Evolutionary conservation across 2,797 vertebrate species (phyloP).

Genomic region (Acridotheres tristis): DNA sequence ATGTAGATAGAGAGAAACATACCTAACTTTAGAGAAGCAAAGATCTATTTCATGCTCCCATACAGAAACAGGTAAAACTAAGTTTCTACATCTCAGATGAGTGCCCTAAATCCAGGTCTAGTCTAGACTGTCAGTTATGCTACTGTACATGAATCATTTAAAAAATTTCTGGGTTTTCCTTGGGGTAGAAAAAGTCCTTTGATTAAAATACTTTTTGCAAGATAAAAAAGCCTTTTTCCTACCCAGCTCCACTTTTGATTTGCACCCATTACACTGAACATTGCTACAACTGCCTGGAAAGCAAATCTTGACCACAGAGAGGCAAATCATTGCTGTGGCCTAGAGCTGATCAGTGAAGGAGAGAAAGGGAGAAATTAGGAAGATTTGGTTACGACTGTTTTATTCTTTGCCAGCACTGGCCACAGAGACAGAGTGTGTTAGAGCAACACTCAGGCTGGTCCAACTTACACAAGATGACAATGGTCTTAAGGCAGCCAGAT

Average conservation of each 20-base stretch:
- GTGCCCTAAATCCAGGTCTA: not conserved
- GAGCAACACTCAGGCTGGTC: not conserved
- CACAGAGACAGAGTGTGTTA: fast-evolving
- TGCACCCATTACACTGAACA: not conserved
- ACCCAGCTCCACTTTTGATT: not conserved
- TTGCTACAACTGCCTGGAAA: not conserved
- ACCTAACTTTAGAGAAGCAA: not conserved
- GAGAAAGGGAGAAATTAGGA: not conserved
- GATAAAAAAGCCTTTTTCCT: not conserved
- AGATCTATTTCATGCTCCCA: not conserved
- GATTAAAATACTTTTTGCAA: not conserved
- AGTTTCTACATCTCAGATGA: fast-evolving
- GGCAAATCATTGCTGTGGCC: not conserved
- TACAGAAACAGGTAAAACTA: not conserved
- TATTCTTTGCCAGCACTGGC: not conserved
- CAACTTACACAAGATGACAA: not conserved
- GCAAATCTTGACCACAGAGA: not conserved
- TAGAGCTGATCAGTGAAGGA: not conserved
- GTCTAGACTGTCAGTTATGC: not conserved
- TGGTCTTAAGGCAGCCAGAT: not conserved
- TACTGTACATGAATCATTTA: not conserved
- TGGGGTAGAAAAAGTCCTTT: not conserved
- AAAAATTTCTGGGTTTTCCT: not conserved
- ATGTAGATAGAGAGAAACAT: not conserved
- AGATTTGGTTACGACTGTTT: not conserved